Evolutionary conservation across 2,888 invertebrate genomes (phyloP), one percentile per base, ranked within the genome.

Genomic region (Ormyrus pomaceus): DNA sequence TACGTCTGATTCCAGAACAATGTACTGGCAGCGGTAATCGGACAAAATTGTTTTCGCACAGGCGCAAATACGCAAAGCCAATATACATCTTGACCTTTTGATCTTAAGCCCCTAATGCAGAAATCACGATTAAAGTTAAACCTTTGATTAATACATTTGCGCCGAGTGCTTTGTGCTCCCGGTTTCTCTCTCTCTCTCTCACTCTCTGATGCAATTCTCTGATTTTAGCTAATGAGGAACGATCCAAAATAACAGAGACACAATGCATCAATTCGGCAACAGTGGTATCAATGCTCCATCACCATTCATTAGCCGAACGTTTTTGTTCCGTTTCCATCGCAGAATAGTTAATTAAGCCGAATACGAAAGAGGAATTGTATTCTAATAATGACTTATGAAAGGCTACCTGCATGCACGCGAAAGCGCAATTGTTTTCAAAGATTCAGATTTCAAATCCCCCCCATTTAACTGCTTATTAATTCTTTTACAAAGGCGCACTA

Each of bases 1-100:
- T 19, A 19, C 19, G 1, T 19, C 19, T 19, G 19, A 1, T 19
- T 1, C 19, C 19, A 19, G 19, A 19, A 19, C 19, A 19, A 19
- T 19, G 19, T 19, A 19, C 19, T 1, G 19, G 1, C 19, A 19
- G 19, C 19, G 1, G 19, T 19, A 19, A 19, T 19, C 19, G 1
- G 19, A 19, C 1, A 19, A 19, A 19, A 19, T 19, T 19, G 19
- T 19, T 19, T 19, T 19, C 19, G 1, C 19, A 19, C 19, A 19
- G 19, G 19, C 19, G 19, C 19, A 19, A 19, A 19, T 19, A 19
- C 19, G 19, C 19, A 19, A 19, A 19, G 19, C 19, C 19, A 19
- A 19, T 19, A 73, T 75, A 10, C 53, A 59, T 66, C 53, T 45
- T 50, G 59, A 9, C 48, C 68, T 53, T 75, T 75, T 75, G 75